Evolutionary conservation across 1,140 invertebrate genomes (phyloP).

Genomic region (Galleria mellonella): DNA sequence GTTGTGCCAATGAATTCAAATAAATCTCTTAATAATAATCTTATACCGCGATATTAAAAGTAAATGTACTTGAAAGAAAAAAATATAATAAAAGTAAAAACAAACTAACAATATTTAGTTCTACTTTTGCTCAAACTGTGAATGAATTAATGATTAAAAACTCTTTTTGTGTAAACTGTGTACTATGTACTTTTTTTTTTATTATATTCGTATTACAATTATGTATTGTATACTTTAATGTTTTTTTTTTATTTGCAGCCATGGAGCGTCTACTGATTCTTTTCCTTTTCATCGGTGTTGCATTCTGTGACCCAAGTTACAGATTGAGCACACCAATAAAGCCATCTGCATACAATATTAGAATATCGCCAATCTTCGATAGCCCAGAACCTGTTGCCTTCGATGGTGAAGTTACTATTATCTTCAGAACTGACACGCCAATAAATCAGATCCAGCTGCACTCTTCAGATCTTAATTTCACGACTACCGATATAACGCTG

Average conservation of each 20-base stretch:
- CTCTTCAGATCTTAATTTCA: slow-evolving; percentile 74
- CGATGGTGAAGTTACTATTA: slow-evolving; percentile 76
- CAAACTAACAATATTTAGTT: too few species aligned
- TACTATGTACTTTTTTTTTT: too few species aligned
- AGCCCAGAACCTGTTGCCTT: slow-evolving; percentile 76
- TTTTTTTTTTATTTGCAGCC: slow-evolving; percentile 20
- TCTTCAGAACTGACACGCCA: slow-evolving; percentile 33
- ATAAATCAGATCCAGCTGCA: slow-evolving; percentile 77
- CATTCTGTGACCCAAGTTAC: slow-evolving; percentile 55
- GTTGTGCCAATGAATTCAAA: too few species aligned
- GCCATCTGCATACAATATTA: slow-evolving; percentile 79
- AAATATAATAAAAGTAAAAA: too few species aligned
- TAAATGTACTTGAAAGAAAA: too few species aligned
- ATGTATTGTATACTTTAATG: too few species aligned
- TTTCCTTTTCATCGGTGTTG: background rate
- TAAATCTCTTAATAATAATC: too few species aligned
- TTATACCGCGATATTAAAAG: too few species aligned
- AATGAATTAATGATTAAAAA: too few species aligned
- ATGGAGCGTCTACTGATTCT: slow-evolving; percentile 18
- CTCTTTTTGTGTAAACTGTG: too few species aligned
- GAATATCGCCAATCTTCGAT: slow-evolving; percentile 77
- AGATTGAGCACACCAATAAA: slow-evolving; percentile 76
- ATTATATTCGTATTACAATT: too few species aligned
- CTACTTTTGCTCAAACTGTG: too few species aligned
- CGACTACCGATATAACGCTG: slow-evolving; percentile 46